Evolutionary conservation across 2,113 vertebrate genomes (phyloP).

Genomic region (Amphilophus citrinellus): DNA sequence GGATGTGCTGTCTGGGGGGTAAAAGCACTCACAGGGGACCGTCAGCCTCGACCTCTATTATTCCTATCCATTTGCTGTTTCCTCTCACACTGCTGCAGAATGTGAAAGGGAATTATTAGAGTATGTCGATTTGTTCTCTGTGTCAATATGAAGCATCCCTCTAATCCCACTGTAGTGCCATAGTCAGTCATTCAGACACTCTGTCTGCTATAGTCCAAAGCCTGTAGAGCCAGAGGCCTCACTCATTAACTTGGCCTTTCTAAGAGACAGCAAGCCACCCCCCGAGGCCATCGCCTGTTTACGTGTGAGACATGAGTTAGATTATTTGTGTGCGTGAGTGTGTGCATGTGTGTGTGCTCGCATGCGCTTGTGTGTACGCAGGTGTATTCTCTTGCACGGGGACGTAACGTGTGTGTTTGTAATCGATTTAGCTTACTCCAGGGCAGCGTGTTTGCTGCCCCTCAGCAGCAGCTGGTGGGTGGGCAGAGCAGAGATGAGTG

Average conservation of each 20-base stretch:
- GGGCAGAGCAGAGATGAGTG: constrained; percentile 63
- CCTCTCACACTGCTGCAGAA: constrained; percentile 50
- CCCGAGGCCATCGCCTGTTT: neutral
- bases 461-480: constrained; percentile 72
- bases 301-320: constrained; percentile 1
- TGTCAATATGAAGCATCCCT: constrained; percentile 70
- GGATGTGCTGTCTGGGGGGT: constrained; percentile 44
- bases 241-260: constrained; percentile 52
- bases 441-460: constrained; percentile 44
- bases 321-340: neutral
- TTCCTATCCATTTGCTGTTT: constrained; percentile 65
- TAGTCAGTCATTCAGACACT: constrained; percentile 47
- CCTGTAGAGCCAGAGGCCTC: constrained; percentile 45
- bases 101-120: constrained; percentile 62
- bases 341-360: neutral
- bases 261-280: constrained; percentile 27
- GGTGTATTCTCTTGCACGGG: neutral
- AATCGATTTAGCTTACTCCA: constrained; percentile 38
- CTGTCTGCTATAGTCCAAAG: constrained; percentile 32
- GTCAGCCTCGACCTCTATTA: constrained; percentile 59
- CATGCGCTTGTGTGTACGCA: constrained; percentile 9
- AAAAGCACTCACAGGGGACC: constrained; percentile 56
- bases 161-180: constrained; percentile 57
- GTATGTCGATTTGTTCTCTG: constrained; percentile 64
- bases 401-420: constrained; percentile 15